Percentiles rank a stretch among this genome's conserved stretches.
Evolutionary conservation across 2,797 vertebrate genomes (phyloP).

Genomic region (Sebastes diaconus): DNA sequence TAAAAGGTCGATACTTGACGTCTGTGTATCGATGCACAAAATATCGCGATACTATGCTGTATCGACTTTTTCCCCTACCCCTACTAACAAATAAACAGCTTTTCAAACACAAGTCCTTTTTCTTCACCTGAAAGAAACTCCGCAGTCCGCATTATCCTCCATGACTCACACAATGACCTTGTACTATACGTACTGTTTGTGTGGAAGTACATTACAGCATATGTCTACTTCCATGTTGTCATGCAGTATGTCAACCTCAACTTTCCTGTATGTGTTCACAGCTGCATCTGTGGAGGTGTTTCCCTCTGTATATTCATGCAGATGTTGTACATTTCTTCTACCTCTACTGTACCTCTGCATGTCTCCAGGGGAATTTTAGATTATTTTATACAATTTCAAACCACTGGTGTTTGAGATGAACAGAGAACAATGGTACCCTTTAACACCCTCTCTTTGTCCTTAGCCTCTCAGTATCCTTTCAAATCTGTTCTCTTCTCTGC

Average conservation of each 20-base stretch:
- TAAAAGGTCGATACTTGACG: no score
- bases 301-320: not conserved
- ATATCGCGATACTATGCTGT: no score
- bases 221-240: not conserved
- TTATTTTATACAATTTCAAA: constrained; percentile 18
- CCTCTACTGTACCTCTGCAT: not conserved
- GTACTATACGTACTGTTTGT: not conserved
- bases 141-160: not conserved
- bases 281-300: not conserved
- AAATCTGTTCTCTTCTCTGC: constrained; percentile 26
- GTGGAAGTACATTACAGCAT: not conserved
- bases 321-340: not conserved
- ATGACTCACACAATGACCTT: not conserved
- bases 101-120: no score
- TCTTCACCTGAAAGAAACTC: not conserved
- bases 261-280: not conserved
- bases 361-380: not conserved
- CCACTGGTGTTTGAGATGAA: constrained; percentile 12
- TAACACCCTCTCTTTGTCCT: constrained; percentile 28
- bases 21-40: no score
- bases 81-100: no score
- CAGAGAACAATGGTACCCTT: not conserved
- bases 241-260: not conserved
- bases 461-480: constrained; percentile 29
- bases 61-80: no score